phyloP scores from a whole-genome alignment of 2,888 invertebrate species.

The Periphyllus acericola region DNA sequence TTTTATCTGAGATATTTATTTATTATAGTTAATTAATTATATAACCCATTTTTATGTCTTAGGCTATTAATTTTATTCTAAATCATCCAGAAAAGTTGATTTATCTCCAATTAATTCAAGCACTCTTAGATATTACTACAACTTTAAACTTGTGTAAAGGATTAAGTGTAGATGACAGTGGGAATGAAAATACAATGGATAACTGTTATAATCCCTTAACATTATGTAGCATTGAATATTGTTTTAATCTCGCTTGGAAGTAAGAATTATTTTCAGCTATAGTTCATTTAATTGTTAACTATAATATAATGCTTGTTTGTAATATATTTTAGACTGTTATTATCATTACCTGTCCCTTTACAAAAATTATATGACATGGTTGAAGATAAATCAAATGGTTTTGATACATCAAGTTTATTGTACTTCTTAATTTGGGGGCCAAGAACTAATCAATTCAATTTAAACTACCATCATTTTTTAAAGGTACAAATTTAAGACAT shows the following conservation, averaged over 20 bases:
- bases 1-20: neutral
- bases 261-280: constrained; percentile 66
- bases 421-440: constrained; percentile 92
- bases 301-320: neutral
- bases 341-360: constrained; percentile 89
- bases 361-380: constrained; percentile 84
- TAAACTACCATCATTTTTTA: constrained; percentile 89
- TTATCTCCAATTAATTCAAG: constrained; percentile 86
- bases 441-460: constrained; percentile 81
- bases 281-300: neutral
- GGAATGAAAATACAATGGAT: constrained; percentile 3
- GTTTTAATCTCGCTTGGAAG: constrained; percentile 88
- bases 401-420: constrained; percentile 67
- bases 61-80: constrained; percentile 92
- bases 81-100: constrained; percentile 91
- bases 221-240: constrained; percentile 88
- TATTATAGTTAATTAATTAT: neutral
- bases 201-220: constrained; percentile 67
- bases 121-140: constrained; percentile 83
- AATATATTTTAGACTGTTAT: constrained; percentile 72
- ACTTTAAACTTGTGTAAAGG: constrained; percentile 75
- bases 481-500: constrained; percentile 69
- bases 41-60: constrained; percentile 28
- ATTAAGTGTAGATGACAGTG: constrained; percentile 1
- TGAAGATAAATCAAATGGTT: constrained; percentile 72